A percentile compares a stretch with the other conserved stretches of the same genome.
Conservation (phyloP, 2,113 vertebrate genomes). For the Laticauda laticaudata region DNA sequence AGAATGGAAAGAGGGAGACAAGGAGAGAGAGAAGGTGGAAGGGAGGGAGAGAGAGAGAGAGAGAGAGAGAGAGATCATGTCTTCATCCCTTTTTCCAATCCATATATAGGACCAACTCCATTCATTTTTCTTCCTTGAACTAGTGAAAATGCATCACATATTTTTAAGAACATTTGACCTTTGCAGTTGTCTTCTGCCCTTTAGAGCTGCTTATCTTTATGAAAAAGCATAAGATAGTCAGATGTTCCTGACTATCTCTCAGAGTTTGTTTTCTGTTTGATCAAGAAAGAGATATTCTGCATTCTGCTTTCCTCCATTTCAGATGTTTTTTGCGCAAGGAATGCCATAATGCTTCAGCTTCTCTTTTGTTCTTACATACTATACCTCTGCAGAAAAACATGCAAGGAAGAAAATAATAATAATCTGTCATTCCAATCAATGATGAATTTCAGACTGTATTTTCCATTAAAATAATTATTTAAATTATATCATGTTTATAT, state of each 20-base stretch:
- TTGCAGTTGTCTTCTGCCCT: background rate
- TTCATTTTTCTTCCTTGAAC: slow-evolving; percentile 2
- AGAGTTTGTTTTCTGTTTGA: slow-evolving; percentile 6
- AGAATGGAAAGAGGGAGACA: too few relatives aligned
- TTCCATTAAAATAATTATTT: background rate
- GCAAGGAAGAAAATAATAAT: background rate
- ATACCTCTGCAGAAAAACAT: background rate
- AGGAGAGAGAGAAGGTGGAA: too few relatives aligned
- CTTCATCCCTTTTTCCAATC: background rate
- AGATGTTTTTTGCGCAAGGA: background rate
- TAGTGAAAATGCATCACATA: slow-evolving; percentile 10
- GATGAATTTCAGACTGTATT: background rate
- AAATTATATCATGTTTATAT: background rate
- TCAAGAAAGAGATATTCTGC: background rate
- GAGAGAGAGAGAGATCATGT: background rate
- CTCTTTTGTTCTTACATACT: background rate
- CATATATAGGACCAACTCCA: background rate
- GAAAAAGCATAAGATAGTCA: background rate
- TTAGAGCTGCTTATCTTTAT: slow-evolving; percentile 23
- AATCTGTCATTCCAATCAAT: background rate
- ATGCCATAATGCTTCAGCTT: background rate
- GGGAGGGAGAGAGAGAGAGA: background rate
- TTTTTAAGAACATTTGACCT: background rate
- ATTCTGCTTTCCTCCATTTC: background rate
- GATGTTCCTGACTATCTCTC: background rate